A percentile compares a stretch with the other conserved stretches of the same genome.
phyloP scores from a whole-genome alignment of 2,113 vertebrate species.

The Heteronetta atricapilla region DNA sequence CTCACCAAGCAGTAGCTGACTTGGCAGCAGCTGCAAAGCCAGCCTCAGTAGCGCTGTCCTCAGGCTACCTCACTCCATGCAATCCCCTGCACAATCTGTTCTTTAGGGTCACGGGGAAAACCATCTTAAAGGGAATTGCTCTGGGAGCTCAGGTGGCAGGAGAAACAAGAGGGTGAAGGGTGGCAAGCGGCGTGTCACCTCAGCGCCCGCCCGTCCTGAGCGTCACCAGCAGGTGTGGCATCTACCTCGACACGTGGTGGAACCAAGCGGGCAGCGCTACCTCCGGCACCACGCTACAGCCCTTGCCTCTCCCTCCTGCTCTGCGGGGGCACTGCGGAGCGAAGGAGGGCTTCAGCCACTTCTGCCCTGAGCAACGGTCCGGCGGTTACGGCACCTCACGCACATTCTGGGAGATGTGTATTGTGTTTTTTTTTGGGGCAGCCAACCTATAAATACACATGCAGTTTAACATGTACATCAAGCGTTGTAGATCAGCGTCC shows the following conservation, averaged over 20 bases:
- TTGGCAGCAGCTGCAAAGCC: not conserved
- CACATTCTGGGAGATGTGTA: not conserved
- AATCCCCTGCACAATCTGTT: not conserved
- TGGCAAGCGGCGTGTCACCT: not conserved
- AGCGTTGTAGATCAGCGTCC: not conserved
- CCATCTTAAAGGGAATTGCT: not conserved
- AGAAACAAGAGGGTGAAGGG: not conserved
- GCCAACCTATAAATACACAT: not conserved
- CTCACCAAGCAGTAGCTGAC: not conserved
- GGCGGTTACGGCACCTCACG: not conserved
- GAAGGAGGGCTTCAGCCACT: not conserved
- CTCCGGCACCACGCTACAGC: not conserved
- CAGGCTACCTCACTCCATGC: not conserved
- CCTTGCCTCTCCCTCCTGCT: not conserved
- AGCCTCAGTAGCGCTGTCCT: not conserved
- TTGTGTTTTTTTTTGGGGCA: not conserved
- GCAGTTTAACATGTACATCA: not conserved
- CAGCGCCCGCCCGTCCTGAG: not conserved
- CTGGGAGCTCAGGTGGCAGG: not conserved
- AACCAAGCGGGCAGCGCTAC: not conserved
- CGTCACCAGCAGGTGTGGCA: not conserved
- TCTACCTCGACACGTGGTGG: accelerated
- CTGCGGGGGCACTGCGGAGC: not conserved
- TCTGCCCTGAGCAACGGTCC: not conserved
- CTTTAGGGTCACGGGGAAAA: not conserved